Base-by-base conservation (phyloP, 2,797 vertebrate species). In the Gymnoscopelus microlampas region DNA sequence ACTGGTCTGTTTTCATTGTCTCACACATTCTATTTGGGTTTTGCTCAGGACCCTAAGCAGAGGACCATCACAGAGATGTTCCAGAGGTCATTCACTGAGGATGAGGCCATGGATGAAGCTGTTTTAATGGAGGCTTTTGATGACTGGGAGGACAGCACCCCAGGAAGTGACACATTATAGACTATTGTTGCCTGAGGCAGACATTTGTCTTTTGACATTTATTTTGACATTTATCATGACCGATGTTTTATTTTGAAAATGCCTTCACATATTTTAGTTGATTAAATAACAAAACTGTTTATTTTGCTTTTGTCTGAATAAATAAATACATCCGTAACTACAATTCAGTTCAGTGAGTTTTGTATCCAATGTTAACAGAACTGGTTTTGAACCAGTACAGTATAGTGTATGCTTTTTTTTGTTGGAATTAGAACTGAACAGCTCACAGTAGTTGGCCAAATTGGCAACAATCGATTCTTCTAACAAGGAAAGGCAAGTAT, bases 41-140 rank as follows among this genome's bases (percentile, higher is more conserved):
- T 74, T 87, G 63, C 61, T 51, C 15, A 96, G 94, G 96, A 98
- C 77, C 86, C 94, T 11, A 93, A 94, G 26, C 96, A 99, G 91
- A 93, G 78, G 86, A 94, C 84, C 1, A 97, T 99, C 78, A 94
- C 93, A 0, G 95, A 97, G 80, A 95, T 99, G 79, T 97, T 99
- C 87, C 95, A 97, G 91, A 94, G 92, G 70, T 96, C 96, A 1
- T 97, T 98, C 59, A 91, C 90, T 10, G 94, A 92, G 1, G 85
- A 79, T 3, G 93, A 92, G 0, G 89, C 95, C 1, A 32, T 70
- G 24, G 95, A 96, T 10, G 94, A 96, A 59, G 81, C 71, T 13
- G 14, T 89, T 19, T 79, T 97, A 39, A 74, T 95, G 71, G 94
- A 96, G 77, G 95, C 93, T n/a, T 90, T 81, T 5, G 87, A 93